phyloP scores from a whole-genome alignment of 2,888 invertebrate species.

The Tineola bisselliella region DNA sequence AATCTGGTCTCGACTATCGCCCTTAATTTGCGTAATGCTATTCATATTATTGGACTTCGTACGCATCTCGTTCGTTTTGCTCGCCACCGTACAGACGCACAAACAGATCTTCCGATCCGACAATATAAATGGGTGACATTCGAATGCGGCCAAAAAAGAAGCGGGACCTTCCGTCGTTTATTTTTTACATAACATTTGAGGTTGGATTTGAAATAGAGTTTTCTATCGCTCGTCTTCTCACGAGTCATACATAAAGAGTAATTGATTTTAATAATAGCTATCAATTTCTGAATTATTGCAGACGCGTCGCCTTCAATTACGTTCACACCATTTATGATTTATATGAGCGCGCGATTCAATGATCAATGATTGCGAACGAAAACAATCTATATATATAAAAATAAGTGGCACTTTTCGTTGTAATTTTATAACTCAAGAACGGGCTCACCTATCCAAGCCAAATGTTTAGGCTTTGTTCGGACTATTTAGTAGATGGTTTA shows the following conservation, averaged over 20 bases:
- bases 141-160: slow-evolving; percentile 14
- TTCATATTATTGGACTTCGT: slow-evolving; percentile 25
- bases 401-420: too few species aligned
- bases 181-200: slow-evolving; percentile 6
- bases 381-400: too few species aligned
- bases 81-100: slow-evolving; percentile 11
- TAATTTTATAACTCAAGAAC: too few species aligned
- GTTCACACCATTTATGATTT: slow-evolving; percentile 7
- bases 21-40: slow-evolving; percentile 40
- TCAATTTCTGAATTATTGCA: background rate
- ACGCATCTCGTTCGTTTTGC: slow-evolving; percentile 14
- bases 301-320: background rate
- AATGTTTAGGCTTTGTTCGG: too few species aligned
- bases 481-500: too few species aligned
- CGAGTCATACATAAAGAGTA: background rate
- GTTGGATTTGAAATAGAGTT: background rate
- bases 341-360: background rate
- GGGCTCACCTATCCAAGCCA: too few species aligned
- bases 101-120: slow-evolving; percentile 12
- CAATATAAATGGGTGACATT: slow-evolving; percentile 16
- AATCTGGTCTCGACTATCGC: slow-evolving; percentile 23
- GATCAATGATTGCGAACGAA: background rate
- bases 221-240: background rate
- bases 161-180: background rate
- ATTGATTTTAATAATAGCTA: slow-evolving; percentile 1